Percentiles rank a stretch among this genome's conserved stretches.
Evolutionary conservation across 2,888 invertebrate species (phyloP).

Genomic region (Anoncus sp.): DNA sequence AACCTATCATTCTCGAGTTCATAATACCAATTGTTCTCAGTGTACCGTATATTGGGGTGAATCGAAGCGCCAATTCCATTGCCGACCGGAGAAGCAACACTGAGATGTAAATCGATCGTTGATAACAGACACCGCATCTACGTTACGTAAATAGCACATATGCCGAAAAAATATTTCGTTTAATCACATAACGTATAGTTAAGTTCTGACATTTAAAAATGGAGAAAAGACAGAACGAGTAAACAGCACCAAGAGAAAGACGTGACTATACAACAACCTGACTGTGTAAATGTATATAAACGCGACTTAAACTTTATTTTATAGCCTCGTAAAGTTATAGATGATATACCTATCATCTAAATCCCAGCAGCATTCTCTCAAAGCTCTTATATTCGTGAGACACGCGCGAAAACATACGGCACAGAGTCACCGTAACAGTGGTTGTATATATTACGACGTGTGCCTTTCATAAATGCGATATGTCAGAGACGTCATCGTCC

Average conservation of each 20-base stretch:
- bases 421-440: not conserved
- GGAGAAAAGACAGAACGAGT: not conserved
- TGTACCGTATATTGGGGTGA: not conserved
- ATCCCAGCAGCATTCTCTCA: constrained; percentile 51
- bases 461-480: constrained; percentile 72
- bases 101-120: constrained; percentile 1
- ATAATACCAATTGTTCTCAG: constrained; percentile 8
- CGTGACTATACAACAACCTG: constrained; percentile 22
- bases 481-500: constrained; percentile 63
- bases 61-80: not conserved
- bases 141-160: not conserved
- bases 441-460: constrained; percentile 63
- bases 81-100: not conserved
- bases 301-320: constrained; percentile 66
- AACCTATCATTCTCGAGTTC: constrained; percentile 17
- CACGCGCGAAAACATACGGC: constrained; percentile 24
- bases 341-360: constrained; percentile 49
- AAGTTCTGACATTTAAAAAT: constrained; percentile 24
- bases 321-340: constrained; percentile 66
- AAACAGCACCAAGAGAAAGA: not conserved
- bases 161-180: not conserved
- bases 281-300: constrained; percentile 55
- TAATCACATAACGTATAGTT: constrained; percentile 14
- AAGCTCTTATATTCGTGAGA: constrained; percentile 48
- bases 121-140: not conserved